phyloP scores from a whole-genome alignment of 2,113 vertebrate genomes.

The Apteryx owenii region DNA sequence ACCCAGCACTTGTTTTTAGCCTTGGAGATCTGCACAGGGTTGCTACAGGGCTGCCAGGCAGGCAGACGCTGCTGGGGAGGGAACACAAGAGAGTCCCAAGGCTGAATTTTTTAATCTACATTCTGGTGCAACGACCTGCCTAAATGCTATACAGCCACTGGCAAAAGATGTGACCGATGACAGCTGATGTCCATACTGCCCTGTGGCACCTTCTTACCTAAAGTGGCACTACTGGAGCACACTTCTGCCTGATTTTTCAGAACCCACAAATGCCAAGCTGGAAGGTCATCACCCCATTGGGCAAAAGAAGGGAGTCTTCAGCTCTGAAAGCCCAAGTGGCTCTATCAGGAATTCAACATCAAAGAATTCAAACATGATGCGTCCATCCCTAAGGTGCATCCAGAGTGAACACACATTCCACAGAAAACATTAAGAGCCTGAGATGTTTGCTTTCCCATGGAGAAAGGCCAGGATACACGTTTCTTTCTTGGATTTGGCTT shows the following conservation, averaged over 20 bases:
- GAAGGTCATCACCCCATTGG: not conserved
- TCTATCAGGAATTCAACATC: not conserved
- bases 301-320: not conserved
- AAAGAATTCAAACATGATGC: not conserved
- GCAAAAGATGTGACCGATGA: not conserved
- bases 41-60: rapidly evolving
- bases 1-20: not conserved
- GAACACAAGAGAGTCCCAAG: not conserved
- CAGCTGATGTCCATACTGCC: not conserved
- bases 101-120: not conserved
- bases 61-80: not conserved
- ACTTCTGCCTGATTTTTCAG: not conserved
- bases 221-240: not conserved
- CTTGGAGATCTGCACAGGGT: not conserved
- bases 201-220: not conserved
- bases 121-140: not conserved
- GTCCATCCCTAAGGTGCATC: not conserved
- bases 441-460: not conserved
- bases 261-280: not conserved
- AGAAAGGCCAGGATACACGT: not conserved
- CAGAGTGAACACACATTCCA: not conserved
- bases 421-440: rapidly evolving
- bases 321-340: not conserved
- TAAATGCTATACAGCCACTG: not conserved
- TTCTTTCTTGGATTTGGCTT: not conserved